Evolutionary conservation across 1,140 invertebrate genomes (phyloP), one percentile per base, ranked within the genome.

Genomic region (Euwallacea similis): DNA sequence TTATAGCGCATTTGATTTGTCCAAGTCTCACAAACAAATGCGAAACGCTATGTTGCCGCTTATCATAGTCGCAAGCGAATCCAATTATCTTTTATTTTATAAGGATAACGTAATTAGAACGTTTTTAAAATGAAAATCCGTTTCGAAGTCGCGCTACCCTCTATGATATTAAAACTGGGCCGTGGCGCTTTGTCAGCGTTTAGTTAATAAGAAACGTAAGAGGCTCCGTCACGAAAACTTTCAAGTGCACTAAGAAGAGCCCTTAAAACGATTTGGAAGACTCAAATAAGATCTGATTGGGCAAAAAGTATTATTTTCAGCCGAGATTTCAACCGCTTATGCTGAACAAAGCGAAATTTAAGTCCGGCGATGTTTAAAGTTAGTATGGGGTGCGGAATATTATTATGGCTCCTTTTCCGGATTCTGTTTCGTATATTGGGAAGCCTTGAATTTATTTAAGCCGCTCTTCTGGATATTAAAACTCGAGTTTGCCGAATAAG

Each of bases 131-230:
- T 33, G 21, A 33, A 33, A 33, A 33, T 33, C 21, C 21, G 21
- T 33, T 33, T 33, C 21, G 21, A 33, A 33, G 21, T 33, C 21
- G 21, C 4, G 21, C 21, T 33, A 33, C 21, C 21, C 47, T 50
- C 13, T 50, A 10, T 50, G 10, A 50, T 50, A 50, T 50, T 50
- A 10, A 50, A 50, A 13, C 47, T 13, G 47, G 47, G 13, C 21
- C 21, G 21, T 56, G 15, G 55, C n/a, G 64, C 64, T 58, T 66
- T 66, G 64, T 66, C 64, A 66, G 64, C 64, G 50, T 66, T 66
- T 66, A 56, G 43, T 66, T 66, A 66, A 66, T 66, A 66, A 66
- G 64, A 58, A 66, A 66, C 64, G 64, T 66, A 66, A 66, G 64
- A 66, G 13, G 64, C 64, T 53, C 13, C 53, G 53, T 44, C 53